phyloP scores from a whole-genome alignment of 2,888 invertebrate species.

The Lamproptera curius region DNA sequence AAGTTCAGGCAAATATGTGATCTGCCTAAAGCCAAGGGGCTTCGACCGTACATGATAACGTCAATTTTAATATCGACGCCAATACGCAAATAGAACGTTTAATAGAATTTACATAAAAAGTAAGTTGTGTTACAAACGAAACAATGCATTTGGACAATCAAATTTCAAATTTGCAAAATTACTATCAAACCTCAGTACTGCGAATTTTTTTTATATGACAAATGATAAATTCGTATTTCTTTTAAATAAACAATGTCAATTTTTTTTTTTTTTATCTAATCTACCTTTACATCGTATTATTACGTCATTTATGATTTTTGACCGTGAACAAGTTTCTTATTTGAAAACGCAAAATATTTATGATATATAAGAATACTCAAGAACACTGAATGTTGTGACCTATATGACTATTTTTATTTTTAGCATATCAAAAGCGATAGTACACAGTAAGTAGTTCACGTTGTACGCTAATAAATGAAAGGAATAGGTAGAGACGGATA shows the following conservation, averaged over 20 bases:
- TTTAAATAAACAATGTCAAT: no score
- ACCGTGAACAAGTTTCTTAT: slow-evolving; percentile 11
- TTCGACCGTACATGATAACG: slow-evolving; percentile 64
- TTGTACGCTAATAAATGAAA: slow-evolving; percentile 15
- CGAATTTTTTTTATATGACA: no score
- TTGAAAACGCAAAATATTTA: slow-evolving; percentile 13
- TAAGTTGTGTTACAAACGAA: not conserved
- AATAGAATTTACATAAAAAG: slow-evolving; percentile 30
- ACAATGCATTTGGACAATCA: no score
- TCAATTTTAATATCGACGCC: slow-evolving; percentile 37
- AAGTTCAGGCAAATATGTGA: slow-evolving; percentile 58
- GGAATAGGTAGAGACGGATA: slow-evolving; percentile 15
- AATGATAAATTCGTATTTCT: no score
- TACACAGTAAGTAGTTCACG: slow-evolving; percentile 23
- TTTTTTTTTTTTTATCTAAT: no score
- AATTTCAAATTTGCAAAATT: no score
- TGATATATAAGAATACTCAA: slow-evolving; percentile 28
- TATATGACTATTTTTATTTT: slow-evolving; percentile 37
- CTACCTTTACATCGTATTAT: no score
- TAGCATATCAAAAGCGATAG: slow-evolving; percentile 66
- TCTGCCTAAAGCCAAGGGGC: slow-evolving; percentile 60
- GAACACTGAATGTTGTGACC: slow-evolving; percentile 44
- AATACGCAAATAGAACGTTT: slow-evolving; percentile 27
- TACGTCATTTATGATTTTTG: no score
- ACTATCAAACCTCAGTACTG: no score